phyloP scores from a whole-genome alignment of 2,888 invertebrate species.

The Caenorhabditis uteleia region DNA sequence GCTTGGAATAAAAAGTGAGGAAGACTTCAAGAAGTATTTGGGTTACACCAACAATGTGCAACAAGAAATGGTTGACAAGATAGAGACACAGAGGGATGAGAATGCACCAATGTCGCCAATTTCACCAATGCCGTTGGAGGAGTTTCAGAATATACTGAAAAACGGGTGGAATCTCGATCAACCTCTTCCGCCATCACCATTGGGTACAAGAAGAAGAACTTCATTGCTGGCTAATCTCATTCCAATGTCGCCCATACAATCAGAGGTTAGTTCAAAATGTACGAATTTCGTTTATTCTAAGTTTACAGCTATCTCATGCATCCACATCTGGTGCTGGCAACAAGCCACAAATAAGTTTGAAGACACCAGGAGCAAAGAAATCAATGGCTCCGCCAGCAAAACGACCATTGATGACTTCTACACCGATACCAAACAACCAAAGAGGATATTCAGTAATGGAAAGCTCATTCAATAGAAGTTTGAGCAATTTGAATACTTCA shows the following conservation, averaged over 20 bases:
- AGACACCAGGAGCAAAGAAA: too few relatives aligned
- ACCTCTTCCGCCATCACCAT: slow-evolving; percentile 1
- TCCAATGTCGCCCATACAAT: slow-evolving; percentile 8
- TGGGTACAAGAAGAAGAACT: slow-evolving; percentile 1
- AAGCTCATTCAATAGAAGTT: too few relatives aligned
- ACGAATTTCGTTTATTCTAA: neutral
- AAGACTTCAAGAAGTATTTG: slow-evolving; percentile 4
- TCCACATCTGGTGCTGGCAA: too few relatives aligned
- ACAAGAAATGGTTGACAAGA: neutral
- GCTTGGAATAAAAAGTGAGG: slow-evolving; percentile 3
- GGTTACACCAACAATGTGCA: neutral
- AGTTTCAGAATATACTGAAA: slow-evolving; percentile 16
- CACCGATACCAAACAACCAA: too few relatives aligned
- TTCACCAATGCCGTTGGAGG: slow-evolving; percentile 21
- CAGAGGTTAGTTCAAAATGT: neutral
- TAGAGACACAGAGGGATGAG: slow-evolving; percentile 5
- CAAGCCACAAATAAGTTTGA: too few relatives aligned
- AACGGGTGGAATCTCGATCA: slow-evolving; percentile 11
- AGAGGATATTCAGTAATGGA: too few relatives aligned
- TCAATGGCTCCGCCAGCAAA: too few relatives aligned
- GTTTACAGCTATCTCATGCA: neutral
- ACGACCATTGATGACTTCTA: too few relatives aligned
- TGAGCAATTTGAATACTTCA: too few relatives aligned
- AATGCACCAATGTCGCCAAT: slow-evolving; percentile 6
- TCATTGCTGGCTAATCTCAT: slow-evolving; percentile 5